Base-by-base conservation (phyloP, 2,888 invertebrate species). In the Lottia gigantea region DNA sequence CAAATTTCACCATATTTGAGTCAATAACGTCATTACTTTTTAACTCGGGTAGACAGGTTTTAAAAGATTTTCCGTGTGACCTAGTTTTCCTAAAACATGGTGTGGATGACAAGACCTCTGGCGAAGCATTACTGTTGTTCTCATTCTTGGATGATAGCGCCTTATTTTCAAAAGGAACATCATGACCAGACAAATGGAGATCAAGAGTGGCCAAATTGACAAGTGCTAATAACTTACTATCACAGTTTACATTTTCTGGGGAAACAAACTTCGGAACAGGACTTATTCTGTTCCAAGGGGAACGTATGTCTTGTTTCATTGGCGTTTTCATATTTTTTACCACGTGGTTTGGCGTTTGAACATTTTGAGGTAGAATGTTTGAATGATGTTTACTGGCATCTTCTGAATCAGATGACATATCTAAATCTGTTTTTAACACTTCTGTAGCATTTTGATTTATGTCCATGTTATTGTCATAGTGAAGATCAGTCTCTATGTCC, bases 261-360 rank as follows among this genome's bases (percentile, higher is more conserved):
- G 55, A 23, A 23, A 55, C 55, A 19, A 55, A 55, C 23, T 55
- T 55, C 19, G 55, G 55, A 2, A 55, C 55, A 55, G 55, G 55
- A 55, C 55, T 55, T 23, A 55, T 55, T 55, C 55, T 55, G 23
- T 14, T 55, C 55, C 19, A 55, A 55, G 55, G 55, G 55, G 55
- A 55, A 23, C 12, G 19, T 2, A 23, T 8, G 12, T 55, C 19
- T 3, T 55, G 19, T 55, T 55, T 19, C 2, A 55, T 23, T 55
- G 55, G 55, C 3, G 55, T 55, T 55, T 55, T 55, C 40, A 40
- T 6, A 40, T 40, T 8, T 40, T 40, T 40, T 3, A 1, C 11
- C 7, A 40, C 8, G 7, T 40, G 6, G 11, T 8, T 40, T 19
- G 55, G 55, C 14, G 55, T 55, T 23, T 23, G 12, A 23, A 55